Evolutionary conservation across 2,113 vertebrate species (phyloP), one percentile per base, ranked within the genome.

Genomic region (Callopanchax toddi): DNA sequence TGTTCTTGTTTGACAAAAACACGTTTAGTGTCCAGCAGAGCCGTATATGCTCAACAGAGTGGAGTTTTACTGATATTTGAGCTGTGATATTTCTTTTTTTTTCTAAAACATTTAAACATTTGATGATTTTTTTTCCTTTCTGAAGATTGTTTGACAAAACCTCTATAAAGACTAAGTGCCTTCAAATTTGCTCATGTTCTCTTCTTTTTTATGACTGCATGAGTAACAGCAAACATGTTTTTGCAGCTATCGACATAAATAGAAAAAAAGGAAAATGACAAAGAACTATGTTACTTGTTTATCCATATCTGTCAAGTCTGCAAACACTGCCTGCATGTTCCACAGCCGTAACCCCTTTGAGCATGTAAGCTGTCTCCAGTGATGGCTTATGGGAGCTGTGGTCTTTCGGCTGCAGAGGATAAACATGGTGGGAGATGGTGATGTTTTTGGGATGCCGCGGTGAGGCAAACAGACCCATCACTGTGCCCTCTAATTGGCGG

Each of bases 381-480:
- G 80, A 76, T 54, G 80, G 75, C 72, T 86, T 80, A 80, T 86
- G 90, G 79, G 81, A 85, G 74, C 59, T 86, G 84, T 58, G 83
- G 83, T 86, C 50, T 72, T 60, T 73, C 25, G 81, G 85, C 78
- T 44, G 77, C 80, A 50, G 74, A 85, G 86, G 78, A 83, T 84
- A 89, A 91, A 89, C 85, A 84, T 81, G 84, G 85, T 85, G 86
- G 85, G 79, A 83, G 80, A 80, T 73, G 89, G 81, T 76, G 70
- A 86, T 85, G 86, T 84, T 85, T 85, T 85, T 81, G 79, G 87
- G 84, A 81, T 69, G 78, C 83, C 84, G 81, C 79, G 79, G 76
- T 44, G 76, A 78, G 43, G 82, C 74, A 89, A 87, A 84, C 79
- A 80, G 86, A 78, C 84, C 87, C 74, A 54, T 79, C 75, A 55